These are phyloP conservation scores for Reinhardtius hippoglossoides DNA, from an alignment of 2,113 vertebrate species.

Conservation along the genomic window DNA sequence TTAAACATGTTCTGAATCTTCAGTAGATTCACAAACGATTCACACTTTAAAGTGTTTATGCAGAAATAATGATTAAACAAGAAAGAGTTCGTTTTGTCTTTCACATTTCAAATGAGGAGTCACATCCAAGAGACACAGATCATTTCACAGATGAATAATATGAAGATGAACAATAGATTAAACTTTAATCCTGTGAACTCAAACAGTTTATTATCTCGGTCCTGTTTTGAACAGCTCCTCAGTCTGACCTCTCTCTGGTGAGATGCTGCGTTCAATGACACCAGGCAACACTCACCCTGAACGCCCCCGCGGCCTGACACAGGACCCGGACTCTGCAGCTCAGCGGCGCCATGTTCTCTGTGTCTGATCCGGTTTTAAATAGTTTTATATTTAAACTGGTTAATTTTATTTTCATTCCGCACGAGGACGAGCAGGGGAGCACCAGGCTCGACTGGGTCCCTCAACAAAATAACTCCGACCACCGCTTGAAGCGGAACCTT, in stretches of 20 bases:
- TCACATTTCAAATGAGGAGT: too few relatives aligned
- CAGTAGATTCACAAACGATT: too few relatives aligned
- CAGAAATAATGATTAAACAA: too few relatives aligned
- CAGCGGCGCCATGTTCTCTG: constrained; percentile 48
- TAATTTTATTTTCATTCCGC: background rate
- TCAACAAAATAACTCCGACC: constrained; percentile 78
- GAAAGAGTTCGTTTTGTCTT: too few relatives aligned
- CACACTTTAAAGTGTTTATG: too few relatives aligned
- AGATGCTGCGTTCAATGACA: constrained; percentile 45
- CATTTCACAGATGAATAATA: too few relatives aligned
- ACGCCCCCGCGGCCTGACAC: constrained; percentile 31
- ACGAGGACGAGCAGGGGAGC: fast-evolving
- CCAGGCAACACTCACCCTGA: constrained; percentile 58
- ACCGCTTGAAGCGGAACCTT: constrained; percentile 47
- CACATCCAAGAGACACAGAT: too few relatives aligned
- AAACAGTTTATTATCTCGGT: background rate
- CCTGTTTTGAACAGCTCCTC: background rate
- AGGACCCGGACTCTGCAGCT: constrained; percentile 39
- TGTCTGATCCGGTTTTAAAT: background rate
- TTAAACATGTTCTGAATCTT: too few relatives aligned
- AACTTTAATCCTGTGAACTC: too few relatives aligned
- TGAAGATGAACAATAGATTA: too few relatives aligned
- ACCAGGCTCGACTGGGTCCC: constrained; percentile 13
- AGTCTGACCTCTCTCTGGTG: constrained; percentile 58
- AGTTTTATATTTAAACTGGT: background rate